Conservation (phyloP, 2,797 vertebrate genomes). For the Macropus fuliginosus region DNA sequence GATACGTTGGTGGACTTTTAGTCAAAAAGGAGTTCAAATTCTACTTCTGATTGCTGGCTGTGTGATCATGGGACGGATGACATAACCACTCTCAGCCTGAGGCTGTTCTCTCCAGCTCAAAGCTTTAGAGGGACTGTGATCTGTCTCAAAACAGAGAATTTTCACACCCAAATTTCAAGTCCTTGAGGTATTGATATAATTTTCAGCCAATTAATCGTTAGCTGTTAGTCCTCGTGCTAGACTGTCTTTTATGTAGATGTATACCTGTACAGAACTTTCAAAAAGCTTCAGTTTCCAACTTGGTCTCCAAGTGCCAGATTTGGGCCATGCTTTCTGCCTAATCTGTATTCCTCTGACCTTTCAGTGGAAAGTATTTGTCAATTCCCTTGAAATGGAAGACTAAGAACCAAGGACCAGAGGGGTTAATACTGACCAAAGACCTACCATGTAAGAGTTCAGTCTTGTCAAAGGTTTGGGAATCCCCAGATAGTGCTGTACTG, state of each 20-base stretch:
- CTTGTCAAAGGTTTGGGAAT: constrained; percentile 13
- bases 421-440: background rate
- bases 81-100: background rate
- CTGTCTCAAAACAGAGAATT: background rate
- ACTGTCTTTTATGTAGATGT: background rate
- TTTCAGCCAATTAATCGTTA: background rate
- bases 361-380: background rate
- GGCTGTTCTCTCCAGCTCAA: background rate
- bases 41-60: background rate
- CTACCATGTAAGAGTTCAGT: background rate
- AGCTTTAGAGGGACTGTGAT: background rate
- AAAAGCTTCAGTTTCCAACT: constrained; percentile 8
- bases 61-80: background rate
- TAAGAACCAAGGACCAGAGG: background rate
- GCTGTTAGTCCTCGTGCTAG: background rate
- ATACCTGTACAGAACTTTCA: background rate
- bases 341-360: background rate
- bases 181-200: background rate
- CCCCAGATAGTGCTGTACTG: background rate
- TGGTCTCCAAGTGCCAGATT: background rate
- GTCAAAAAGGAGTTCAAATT: background rate
- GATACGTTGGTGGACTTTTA: background rate
- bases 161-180: background rate
- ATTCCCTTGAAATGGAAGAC: no score
- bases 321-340: background rate